Evolutionary conservation across 2,113 vertebrate genomes (phyloP), one percentile per base, ranked within the genome.

Genomic region (Aspidoscelis tigris): DNA sequence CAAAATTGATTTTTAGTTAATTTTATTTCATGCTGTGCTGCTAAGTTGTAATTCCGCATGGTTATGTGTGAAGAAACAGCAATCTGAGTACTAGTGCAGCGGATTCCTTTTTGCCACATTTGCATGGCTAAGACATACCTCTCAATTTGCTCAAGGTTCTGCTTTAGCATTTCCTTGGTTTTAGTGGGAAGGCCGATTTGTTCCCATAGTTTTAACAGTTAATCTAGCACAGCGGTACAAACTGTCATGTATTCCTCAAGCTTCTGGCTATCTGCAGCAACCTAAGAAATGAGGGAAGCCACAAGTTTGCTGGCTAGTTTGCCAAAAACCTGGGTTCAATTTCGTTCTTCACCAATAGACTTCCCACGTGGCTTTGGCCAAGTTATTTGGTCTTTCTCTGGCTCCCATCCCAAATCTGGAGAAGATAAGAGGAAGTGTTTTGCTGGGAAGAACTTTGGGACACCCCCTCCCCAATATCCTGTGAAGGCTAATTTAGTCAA

Each of bases 301-400:
- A 85, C 77, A 85, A 80, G 70, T 85, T 80, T 80, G 83, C 69
- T 66, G 47, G 55, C 41, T 65, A 66, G 61, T 50, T 65, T 85
- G 77, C 77, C 83, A 85, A 77, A 85, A 80, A 85, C 83, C 83
- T 85, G 77, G 77, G 83, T 80, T 85, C 83, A 80, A 80, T 85
- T 80, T 85, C 58, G 5, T 72, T 64, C 70, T 73, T 44, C 74
- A 74, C 83, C 70, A 85, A 61, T 77, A 85, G 43, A 79, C 70
- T 85, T 85, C 83, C 77, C 83, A 85, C 77, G 65, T 72, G 69
- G 70, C 61, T 74, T 85, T 80, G 71, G 83, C 69, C 77, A 85
- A 85, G 77, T 74, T 74, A 65, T 61, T 80, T 85, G 78, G 76
- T 65, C 78, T 53, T 85, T 68, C 77, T 85, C 61, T 80, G 83